Conservation (phyloP, 2,888 invertebrate genomes). For the Cryptus viduatorius region DNA sequence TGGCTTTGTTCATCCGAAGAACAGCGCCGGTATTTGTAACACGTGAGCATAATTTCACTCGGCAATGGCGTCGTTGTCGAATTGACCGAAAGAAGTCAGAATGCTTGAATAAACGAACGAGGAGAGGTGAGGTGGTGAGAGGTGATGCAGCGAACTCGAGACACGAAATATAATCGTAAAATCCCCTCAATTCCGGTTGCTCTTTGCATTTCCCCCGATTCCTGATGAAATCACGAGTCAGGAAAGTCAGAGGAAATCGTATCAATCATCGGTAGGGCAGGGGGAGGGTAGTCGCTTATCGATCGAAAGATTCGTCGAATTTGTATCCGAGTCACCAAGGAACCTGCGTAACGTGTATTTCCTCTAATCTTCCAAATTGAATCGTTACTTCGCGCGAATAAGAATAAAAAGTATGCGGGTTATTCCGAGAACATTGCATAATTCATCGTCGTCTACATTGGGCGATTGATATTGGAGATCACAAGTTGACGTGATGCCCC, state of each 20-base stretch:
- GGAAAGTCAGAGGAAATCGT: constrained; percentile 65
- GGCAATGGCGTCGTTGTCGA: constrained; percentile 38
- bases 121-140: not conserved
- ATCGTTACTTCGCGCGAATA: not conserved
- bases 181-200: constrained; percentile 45
- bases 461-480: constrained; percentile 24
- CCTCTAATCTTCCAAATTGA: not conserved
- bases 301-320: constrained; percentile 40
- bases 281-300: constrained; percentile 40
- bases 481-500: not conserved
- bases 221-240: constrained; percentile 58
- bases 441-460: constrained; percentile 34
- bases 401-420: constrained; percentile 15
- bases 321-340: constrained; percentile 42
- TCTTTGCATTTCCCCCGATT: constrained; percentile 58
- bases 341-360: constrained; percentile 23
- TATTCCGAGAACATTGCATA: not conserved
- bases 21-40: constrained; percentile 44
- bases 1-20: constrained; percentile 45
- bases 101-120: constrained; percentile 40
- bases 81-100: constrained; percentile 48
- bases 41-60: constrained; percentile 33
- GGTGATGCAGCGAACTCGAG: not conserved
- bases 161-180: constrained; percentile 55
- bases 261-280: constrained; percentile 49